Evolutionary conservation across 2,888 invertebrate genomes (phyloP), one percentile per base, ranked within the genome.

Genomic region (Drosophila buzzatii): DNA sequence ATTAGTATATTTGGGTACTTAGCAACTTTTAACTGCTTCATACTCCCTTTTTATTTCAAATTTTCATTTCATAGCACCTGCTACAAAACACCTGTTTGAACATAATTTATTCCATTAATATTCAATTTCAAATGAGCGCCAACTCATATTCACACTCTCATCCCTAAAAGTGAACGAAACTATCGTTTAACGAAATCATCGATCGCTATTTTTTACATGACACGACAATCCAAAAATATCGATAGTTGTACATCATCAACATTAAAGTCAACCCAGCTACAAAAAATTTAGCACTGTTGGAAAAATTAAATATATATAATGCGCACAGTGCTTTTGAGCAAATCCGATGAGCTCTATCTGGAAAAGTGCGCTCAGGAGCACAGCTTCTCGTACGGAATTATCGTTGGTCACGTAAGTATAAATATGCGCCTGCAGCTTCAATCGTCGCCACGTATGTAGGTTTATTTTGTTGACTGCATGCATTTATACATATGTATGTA

Each of bases 361-460:
- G 94, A 95, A 79, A 95, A 95, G 82, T 94, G 96, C 90, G 94
- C 95, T 14, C 94, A 94, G 68, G 93, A 95, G 74, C 95, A 95
- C 90, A 94, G 93, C 81, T 95, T 95, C 90, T 95, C 95, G 45
- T 95, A 96, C 73, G 97, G 97, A 75, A 94, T 97, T 89, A 96
- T 97, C 90, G 94, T 97, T 81, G 97, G 97, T 74, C 97, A 97
- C 95, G 97, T 97, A 94, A 91, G 83, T 86, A 65, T 9, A 60
- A 57, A 44, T 18, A 41, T 31, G 42, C 49, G 42, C 12, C 44
- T 44, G 27, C 31, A 27, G 44, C 35, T 31, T 47, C 58, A 44
- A 35, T 41, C 73, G 59, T 14, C 72, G 81, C 73, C 62, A 81
- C 80, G 63, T 89, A 76, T 77, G 65, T 89, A 76, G 79, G 65